Evolutionary conservation across 2,797 vertebrate species (phyloP).

Genomic region (Pseudotriccus pelzelni): DNA sequence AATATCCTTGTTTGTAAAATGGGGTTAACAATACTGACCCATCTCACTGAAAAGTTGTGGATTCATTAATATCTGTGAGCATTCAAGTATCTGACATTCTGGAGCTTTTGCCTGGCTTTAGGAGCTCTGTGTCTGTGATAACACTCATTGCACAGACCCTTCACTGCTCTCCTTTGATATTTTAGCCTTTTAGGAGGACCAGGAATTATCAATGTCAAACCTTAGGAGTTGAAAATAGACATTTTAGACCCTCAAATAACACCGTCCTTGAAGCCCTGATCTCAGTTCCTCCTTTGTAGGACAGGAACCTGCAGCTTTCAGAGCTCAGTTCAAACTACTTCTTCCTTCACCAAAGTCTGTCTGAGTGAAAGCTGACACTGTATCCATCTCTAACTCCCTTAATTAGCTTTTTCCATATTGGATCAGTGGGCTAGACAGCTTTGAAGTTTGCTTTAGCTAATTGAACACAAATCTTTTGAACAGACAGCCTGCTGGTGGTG

Average conservation of each 20-base stretch:
- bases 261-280: neutral
- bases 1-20: slow-evolving; percentile 18
- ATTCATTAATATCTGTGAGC: neutral
- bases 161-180: neutral
- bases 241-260: neutral
- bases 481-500: neutral
- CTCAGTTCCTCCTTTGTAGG: neutral
- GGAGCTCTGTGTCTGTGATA: neutral
- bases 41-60: neutral
- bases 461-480: neutral
- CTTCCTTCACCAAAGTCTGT: neutral
- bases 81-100: neutral
- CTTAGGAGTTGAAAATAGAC: neutral
- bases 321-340: neutral
- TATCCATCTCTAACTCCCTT: neutral
- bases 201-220: neutral
- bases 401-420: neutral
- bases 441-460: neutral
- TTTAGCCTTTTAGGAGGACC: neutral
- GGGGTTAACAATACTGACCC: slow-evolving; percentile 3
- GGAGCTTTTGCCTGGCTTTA: neutral
- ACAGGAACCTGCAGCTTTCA: neutral
- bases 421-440: neutral
- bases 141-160: neutral
- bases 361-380: neutral